Conservation (phyloP, 2,888 invertebrate genomes). For the Diaperis boleti region DNA sequence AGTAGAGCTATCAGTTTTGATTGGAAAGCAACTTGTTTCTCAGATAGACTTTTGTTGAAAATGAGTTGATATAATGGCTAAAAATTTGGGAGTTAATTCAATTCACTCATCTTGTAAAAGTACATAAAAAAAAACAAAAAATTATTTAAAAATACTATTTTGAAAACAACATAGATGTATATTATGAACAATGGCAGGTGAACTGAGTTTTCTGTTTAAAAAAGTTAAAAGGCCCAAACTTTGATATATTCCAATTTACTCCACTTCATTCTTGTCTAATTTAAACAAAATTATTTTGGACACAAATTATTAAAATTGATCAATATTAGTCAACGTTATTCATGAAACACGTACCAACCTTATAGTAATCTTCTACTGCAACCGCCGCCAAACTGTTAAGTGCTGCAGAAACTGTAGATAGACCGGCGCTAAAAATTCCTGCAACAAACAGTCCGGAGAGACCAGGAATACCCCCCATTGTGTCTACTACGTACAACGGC, state of each 20-base stretch:
- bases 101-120: too few species aligned
- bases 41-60: conserved; percentile 62
- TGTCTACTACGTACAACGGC: conserved; percentile 83
- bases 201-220: too few species aligned
- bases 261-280: too few species aligned
- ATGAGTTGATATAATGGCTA: conserved; percentile 64
- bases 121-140: too few species aligned
- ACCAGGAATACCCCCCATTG: conserved; percentile 80
- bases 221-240: too few species aligned
- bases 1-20: conserved; percentile 78
- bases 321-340: too few species aligned
- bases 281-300: too few species aligned
- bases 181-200: too few species aligned
- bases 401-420: conserved; percentile 92
- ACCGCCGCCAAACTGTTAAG: conserved; percentile 91
- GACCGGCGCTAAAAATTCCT: conserved; percentile 90
- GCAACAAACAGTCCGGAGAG: conserved; percentile 91
- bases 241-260: too few species aligned
- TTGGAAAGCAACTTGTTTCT: conserved; percentile 67
- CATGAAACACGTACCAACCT: conserved; percentile 63
- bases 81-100: conserved; percentile 42
- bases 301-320: too few species aligned
- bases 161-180: too few species aligned
- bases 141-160: too few species aligned
- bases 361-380: conserved; percentile 88